Evolutionary conservation across 2,888 invertebrate species (phyloP).

Genomic region (Polymixis lichenea): DNA sequence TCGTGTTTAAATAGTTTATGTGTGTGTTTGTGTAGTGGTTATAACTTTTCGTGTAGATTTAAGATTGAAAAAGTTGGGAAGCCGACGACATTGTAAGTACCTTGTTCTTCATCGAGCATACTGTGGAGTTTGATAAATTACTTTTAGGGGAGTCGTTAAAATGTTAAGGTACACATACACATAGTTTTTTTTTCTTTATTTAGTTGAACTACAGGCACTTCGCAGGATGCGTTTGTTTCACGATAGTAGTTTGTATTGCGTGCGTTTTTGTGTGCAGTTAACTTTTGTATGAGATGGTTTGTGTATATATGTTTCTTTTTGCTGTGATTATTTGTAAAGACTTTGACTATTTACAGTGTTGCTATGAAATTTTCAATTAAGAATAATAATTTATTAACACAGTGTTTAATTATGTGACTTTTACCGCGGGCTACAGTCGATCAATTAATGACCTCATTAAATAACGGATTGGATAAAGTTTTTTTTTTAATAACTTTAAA

Average conservation of each 20-base stretch:
- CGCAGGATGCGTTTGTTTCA: background rate
- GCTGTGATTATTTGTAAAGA: background rate
- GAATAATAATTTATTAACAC: background rate
- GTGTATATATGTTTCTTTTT: background rate
- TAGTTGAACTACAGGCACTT: background rate
- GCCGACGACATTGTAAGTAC: constrained; percentile 60
- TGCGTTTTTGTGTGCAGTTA: background rate
- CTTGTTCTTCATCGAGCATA: constrained; percentile 24
- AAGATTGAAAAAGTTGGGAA: constrained; percentile 60
- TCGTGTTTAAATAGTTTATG: constrained; percentile 22
- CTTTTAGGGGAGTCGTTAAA: constrained; percentile 28
- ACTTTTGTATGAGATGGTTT: background rate
- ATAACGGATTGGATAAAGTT: background rate
- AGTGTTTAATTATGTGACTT: background rate
- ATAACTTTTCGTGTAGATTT: constrained; percentile 55
- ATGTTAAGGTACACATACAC: constrained; percentile 16
- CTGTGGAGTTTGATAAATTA: constrained; percentile 54
- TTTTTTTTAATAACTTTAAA: background rate
- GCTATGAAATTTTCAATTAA: background rate
- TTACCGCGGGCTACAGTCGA: no score
- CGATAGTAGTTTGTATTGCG: background rate
- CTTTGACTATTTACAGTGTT: background rate
- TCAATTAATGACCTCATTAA: background rate
- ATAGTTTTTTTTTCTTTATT: background rate
- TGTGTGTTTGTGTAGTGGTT: constrained; percentile 63